Conservation (phyloP, 1,140 invertebrate genomes). For the Temnothorax curvispinosus region DNA sequence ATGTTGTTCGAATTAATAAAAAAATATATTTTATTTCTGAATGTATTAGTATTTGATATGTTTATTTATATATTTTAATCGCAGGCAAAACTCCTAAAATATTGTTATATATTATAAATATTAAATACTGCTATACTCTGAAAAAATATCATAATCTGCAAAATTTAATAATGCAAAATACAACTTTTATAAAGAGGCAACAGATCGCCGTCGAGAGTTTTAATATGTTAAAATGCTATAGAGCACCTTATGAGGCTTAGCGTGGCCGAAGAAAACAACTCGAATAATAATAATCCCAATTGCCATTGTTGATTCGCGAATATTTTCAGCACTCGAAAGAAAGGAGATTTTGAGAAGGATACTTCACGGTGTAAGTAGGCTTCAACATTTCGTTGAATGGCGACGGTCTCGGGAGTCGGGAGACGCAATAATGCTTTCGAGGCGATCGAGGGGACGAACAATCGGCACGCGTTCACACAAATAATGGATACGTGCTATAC, state of each 20-base stretch:
- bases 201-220: not conserved
- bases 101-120: not conserved
- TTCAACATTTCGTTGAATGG: slow-evolving; percentile 65
- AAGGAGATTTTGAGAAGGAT: slow-evolving; percentile 36
- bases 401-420: slow-evolving; percentile 27
- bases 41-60: not conserved
- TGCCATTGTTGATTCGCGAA: slow-evolving; percentile 43
- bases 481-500: slow-evolving; percentile 32
- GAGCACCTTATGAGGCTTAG: not conserved
- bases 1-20: not conserved
- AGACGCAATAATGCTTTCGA: slow-evolving; percentile 7
- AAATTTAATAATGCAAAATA: not conserved
- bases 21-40: slow-evolving; percentile 10
- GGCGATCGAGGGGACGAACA: slow-evolving; percentile 38
- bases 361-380: slow-evolving; percentile 21
- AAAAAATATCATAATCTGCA: not conserved
- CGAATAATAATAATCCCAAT: slow-evolving; percentile 49
- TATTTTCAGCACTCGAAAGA: slow-evolving; percentile 58
- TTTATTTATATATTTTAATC: not conserved
- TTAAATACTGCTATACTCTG: not conserved
- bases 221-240: slow-evolving; percentile 8
- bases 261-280: not conserved
- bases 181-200: not conserved
- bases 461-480: slow-evolving; percentile 29
- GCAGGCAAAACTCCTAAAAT: not conserved